Evolutionary conservation across 2,113 vertebrate genomes (phyloP), one percentile per base, ranked within the genome.

Genomic region (Mixornis gularis): DNA sequence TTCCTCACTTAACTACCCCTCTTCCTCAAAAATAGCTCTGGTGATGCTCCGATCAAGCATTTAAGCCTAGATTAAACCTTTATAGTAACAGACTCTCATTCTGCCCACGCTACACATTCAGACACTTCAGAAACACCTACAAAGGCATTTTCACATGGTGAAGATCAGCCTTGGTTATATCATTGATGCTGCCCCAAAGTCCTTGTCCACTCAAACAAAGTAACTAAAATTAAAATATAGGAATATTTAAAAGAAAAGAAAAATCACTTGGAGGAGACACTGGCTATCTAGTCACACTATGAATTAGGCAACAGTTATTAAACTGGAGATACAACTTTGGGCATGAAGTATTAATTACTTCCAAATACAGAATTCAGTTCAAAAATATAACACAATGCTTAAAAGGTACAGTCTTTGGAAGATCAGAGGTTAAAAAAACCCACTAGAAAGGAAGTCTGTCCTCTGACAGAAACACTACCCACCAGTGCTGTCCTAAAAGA

Each of bases 201-300:
- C 64, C 51, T 53, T 0, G 0, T 15, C 22, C 30, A n/a, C 5
- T 36, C 26, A 83, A 64, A n/a, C 2, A 32, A 65, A 65, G 12
- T 29, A 65, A 78, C 30, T 14, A 78, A 70, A 83, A 46, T 12
- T 64, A 64, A 77, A 71, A 38, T 5, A 41, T 1, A 71, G 36
- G 17, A 76, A 34, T 34, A 62, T 41, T 60, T 30, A 2, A 86
- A 77, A 55, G 21, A 36, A 34, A 44, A 62, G 15, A 46, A 48
- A 69, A 63, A 44, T 20, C 40, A 34, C 12, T 81, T 46, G 10
- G 17, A 70, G 5, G 11, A 70, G 10, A 36, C 4, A 14, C 7
- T 21, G 53, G 32, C 24, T 52, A 64, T 34, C 16, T 5, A 64
- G 9, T 2, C 41, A 76, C 8, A 14, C 18, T 13, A 34, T 22